Conservation (phyloP, 2,888 invertebrate species). For the Xanthostigma xanthostigma region DNA sequence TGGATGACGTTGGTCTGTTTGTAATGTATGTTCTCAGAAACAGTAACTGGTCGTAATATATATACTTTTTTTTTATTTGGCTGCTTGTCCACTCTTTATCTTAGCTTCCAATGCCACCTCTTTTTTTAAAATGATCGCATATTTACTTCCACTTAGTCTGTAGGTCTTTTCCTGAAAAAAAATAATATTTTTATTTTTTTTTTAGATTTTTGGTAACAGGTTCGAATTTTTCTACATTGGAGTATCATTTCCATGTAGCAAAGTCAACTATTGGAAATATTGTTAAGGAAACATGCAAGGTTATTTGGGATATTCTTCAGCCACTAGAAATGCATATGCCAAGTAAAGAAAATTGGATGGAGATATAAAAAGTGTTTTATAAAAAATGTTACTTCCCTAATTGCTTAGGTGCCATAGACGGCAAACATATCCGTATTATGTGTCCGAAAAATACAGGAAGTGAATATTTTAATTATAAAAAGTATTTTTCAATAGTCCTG, state of each 20-base stretch:
- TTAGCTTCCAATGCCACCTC: no score
- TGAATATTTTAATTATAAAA: conserved; percentile 18
- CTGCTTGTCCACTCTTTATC: no score
- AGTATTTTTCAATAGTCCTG: conserved; percentile 13
- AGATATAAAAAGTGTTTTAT: conserved; percentile 14
- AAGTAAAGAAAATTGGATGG: conserved; percentile 15
- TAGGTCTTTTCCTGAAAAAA: no score
- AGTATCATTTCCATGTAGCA: conserved; percentile 17
- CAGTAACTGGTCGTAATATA: no score
- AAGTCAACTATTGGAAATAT: conserved; percentile 17
- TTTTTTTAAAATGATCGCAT: no score
- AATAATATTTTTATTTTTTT: conserved; percentile 12
- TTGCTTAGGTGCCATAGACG: conserved; percentile 16
- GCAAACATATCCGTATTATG: conserved; percentile 17
- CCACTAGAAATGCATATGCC: conserved; percentile 10
- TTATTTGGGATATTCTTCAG: conserved; percentile 15
- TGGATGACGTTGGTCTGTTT: no score
- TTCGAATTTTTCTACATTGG: conserved; percentile 16
- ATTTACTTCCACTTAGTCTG: no score
- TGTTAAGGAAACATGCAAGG: conserved; percentile 16
- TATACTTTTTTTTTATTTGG: no score
- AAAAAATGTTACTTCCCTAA: no score
- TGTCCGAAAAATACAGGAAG: conserved; percentile 16
- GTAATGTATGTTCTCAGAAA: no score
- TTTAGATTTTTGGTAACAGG: conserved; percentile 18